Evolutionary conservation across 2,113 vertebrate genomes (phyloP).

Genomic region (Dasypus novemcinctus): DNA sequence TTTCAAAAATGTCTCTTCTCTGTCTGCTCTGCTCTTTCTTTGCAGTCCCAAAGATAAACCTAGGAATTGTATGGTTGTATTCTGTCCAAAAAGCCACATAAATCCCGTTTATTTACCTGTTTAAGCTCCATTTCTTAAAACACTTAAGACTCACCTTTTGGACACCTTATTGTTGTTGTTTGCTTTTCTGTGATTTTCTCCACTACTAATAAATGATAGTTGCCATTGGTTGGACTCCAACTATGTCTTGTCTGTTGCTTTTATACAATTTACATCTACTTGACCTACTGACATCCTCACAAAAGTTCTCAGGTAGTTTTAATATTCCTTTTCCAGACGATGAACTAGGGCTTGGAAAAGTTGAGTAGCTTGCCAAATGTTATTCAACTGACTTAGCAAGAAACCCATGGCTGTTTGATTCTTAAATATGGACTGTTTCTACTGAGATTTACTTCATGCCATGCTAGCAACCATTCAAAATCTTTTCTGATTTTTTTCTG

Average conservation of each 20-base stretch:
- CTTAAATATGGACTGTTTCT: slow-evolving; percentile 13
- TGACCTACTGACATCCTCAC: not conserved
- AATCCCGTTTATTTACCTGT: not conserved
- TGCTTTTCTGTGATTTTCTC: not conserved
- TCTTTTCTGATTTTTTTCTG: no score
- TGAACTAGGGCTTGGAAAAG: not conserved
- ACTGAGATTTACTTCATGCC: not conserved
- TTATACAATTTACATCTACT: not conserved
- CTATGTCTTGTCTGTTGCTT: not conserved
- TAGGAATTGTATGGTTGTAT: not conserved
- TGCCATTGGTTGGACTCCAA: not conserved
- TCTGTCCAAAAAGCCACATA: not conserved
- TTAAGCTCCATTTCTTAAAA: not conserved
- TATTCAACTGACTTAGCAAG: not conserved
- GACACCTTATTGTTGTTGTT: not conserved
- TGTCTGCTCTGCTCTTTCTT: not conserved
- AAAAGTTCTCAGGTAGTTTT: not conserved
- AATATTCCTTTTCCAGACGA: not conserved
- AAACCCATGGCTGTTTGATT: not conserved
- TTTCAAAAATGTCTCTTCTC: not conserved
- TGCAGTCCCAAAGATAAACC: not conserved
- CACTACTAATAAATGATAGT: not conserved
- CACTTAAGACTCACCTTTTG: not conserved
- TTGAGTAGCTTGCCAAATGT: not conserved
- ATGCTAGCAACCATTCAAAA: not conserved